Evolutionary conservation across 2,113 vertebrate species (phyloP).

Genomic region (Albula glossodonta): DNA sequence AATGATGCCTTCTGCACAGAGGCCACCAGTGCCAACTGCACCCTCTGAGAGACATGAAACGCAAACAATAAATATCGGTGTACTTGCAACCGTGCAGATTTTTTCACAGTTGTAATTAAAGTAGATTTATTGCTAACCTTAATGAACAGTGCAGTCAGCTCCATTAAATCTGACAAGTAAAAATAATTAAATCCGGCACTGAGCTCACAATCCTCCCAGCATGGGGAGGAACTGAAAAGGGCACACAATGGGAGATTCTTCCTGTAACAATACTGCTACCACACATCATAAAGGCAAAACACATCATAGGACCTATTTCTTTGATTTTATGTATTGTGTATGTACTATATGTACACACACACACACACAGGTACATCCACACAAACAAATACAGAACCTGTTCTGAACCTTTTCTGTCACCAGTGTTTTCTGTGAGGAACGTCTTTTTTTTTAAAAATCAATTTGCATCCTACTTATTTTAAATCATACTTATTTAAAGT

Average conservation of each 20-base stretch:
- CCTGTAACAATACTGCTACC: neutral
- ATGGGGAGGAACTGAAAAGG: neutral
- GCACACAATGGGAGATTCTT: neutral
- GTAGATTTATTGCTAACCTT: slow-evolving; percentile 7
- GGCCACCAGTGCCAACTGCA: no score
- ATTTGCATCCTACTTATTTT: no score
- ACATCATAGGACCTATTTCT: neutral
- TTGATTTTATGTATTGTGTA: no score
- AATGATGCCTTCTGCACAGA: neutral
- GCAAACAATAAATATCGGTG: neutral
- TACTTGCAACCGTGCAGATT: neutral
- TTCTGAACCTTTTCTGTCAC: no score
- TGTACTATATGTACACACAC: no score
- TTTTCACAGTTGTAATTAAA: neutral
- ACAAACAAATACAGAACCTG: no score
- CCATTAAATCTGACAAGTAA: slow-evolving; percentile 20
- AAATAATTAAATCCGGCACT: slow-evolving; percentile 22
- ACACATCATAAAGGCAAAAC: neutral
- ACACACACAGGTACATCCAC: no score
- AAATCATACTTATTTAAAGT: neutral
- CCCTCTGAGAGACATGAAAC: neutral
- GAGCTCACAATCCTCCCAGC: neutral
- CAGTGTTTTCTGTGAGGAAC: no score
- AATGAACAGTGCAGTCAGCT: neutral
- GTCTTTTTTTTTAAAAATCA: no score